phyloP scores from a whole-genome alignment of 2,888 invertebrate genomes.

The Scaptomyza cyrtandrae region DNA sequence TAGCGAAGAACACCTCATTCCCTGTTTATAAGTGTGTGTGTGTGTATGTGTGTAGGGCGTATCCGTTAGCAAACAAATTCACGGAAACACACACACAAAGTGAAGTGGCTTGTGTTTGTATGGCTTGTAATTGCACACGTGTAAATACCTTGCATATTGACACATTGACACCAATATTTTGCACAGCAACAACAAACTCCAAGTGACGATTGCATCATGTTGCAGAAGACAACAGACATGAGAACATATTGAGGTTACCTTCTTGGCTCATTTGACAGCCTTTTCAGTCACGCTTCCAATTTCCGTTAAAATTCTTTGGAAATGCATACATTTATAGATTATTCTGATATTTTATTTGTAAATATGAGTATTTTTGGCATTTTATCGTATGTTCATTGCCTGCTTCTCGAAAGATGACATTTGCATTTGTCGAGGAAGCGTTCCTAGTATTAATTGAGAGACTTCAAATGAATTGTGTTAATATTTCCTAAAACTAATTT shows the following conservation, averaged over 20 bases:
- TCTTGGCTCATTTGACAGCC: conserved; percentile 25
- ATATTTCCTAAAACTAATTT: neutral
- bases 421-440: neutral
- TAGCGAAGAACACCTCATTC: conserved; percentile 13
- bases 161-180: conserved; percentile 73
- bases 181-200: conserved; percentile 26
- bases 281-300: conserved; percentile 14
- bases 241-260: conserved; percentile 59
- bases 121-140: conserved; percentile 74
- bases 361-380: neutral
- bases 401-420: neutral
- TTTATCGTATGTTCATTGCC: neutral
- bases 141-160: conserved; percentile 71
- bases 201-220: conserved; percentile 13
- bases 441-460: neutral
- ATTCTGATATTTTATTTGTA: neutral
- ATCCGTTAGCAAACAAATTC: conserved; percentile 27
- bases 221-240: conserved; percentile 4
- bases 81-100: neutral
- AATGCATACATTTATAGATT: neutral
- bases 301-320: neutral
- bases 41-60: conserved; percentile 3
- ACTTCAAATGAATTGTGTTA: neutral
- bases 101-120: conserved; percentile 43
- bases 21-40: neutral